Conservation (phyloP, 2,113 vertebrate species). For the Rissa tridactyla region DNA sequence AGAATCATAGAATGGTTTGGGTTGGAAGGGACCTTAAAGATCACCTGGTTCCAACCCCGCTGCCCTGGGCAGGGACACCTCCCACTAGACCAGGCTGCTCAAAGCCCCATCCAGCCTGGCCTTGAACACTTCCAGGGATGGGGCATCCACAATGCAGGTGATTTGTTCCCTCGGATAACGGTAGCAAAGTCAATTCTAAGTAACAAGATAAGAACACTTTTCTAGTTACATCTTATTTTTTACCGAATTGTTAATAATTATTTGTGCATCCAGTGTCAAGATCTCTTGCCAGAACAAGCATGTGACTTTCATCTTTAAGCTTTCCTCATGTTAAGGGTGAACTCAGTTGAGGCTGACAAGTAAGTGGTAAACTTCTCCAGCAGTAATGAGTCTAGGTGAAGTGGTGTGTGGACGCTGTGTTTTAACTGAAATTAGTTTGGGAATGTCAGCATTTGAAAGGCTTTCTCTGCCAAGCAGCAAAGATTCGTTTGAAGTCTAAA, state of each 20-base stretch:
- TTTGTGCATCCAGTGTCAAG: neutral
- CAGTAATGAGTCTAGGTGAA: neutral
- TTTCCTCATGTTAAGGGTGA: neutral
- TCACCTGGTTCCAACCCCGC: neutral
- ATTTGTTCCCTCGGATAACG: neutral
- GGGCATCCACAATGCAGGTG: rapidly evolving
- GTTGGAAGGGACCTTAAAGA: neutral
- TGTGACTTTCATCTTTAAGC: neutral
- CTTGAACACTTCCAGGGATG: neutral
- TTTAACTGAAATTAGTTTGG: neutral
- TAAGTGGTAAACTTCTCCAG: neutral
- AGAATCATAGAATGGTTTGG: neutral
- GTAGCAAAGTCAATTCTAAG: neutral
- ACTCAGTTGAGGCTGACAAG: neutral
- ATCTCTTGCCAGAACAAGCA: neutral
- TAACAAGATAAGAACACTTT: neutral
- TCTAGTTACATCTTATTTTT: neutral
- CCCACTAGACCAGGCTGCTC: neutral
- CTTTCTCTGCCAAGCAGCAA: neutral
- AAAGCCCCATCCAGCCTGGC: neutral
- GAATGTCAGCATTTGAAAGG: neutral
- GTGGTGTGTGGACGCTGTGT: neutral
- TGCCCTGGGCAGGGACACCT: neutral
- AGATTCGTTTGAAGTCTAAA: neutral
- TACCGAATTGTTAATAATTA: neutral